Base-by-base conservation (phyloP, 2,113 vertebrate species). In the Varanus komodoensis region DNA sequence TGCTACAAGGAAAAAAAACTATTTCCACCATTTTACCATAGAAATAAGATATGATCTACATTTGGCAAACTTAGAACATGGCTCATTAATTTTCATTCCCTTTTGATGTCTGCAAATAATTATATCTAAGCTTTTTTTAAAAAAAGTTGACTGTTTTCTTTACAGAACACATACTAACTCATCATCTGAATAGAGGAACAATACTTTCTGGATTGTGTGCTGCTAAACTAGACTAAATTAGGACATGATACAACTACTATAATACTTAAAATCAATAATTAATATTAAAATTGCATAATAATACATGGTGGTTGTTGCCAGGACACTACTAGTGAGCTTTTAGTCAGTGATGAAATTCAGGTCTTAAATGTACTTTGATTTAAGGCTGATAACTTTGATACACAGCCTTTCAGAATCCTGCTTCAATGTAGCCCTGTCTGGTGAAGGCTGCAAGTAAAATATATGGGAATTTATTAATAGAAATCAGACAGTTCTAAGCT, bases 381-480 rank as follows among this genome's bases (percentile, higher is more conserved):
- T 87, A 77, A 89, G 89, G 90, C 75, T 93, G 48, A 8, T 52
- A 8, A 89, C 67, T 21, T 89, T 94, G 29, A 85, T 94, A 8
- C 79, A 71, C 1, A 77, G 1, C 15, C 2, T 87, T 89, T 90
- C 86, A 88, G 90, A 89, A 6, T 11, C 54, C 1, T 92, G 74
- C 89, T 87, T 93, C 93, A 93, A 44, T 73, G 38, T 4, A 74
- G 25, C 52, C 67, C 25, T 79, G 0, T 77, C 89, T 81, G 92
- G 75, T 84, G 67, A 87, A 93, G 14, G 27, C 82, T 94, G 82
- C n/a, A 14, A 52, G 73, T 52, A 82, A 83, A 86, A 87, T 7
- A 82, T 89, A 21, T 67, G 11, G 44, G 91, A 61, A 50, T 54
- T 81, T 94, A 67, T 93, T 93, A 85, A 64, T 93, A 85, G 86